Evolutionary conservation across 2,797 vertebrate species (phyloP).

Genomic region (Hemibagrus guttatus): DNA sequence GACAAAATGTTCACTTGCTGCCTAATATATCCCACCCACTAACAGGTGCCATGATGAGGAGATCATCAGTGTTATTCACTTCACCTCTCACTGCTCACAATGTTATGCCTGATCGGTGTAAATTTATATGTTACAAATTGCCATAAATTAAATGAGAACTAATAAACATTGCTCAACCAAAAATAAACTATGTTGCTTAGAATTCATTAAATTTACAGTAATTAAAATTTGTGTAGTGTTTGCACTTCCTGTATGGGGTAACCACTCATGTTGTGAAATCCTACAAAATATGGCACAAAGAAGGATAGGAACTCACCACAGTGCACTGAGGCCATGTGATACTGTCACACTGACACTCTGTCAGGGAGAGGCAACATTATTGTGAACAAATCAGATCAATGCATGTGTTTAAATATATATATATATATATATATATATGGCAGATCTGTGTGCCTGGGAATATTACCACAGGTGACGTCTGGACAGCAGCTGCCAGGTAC

Average conservation of each 20-base stretch:
- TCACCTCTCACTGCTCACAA: too few relatives aligned
- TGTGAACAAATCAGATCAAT: background rate
- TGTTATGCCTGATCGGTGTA: too few relatives aligned
- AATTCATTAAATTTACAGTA: too few relatives aligned
- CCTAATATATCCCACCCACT: too few relatives aligned
- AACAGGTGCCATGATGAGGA: too few relatives aligned
- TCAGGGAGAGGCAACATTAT: constrained; percentile 36
- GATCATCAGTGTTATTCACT: too few relatives aligned
- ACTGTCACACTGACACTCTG: constrained; percentile 92
- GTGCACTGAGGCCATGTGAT: constrained; percentile 77
- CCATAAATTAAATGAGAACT: background rate
- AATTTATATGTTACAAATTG: background rate
- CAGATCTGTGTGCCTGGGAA: constrained; percentile 20
- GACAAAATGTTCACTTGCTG: too few relatives aligned
- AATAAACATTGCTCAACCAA: background rate
- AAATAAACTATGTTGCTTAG: background rate
- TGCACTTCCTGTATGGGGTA: background rate
- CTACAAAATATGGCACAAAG: background rate
- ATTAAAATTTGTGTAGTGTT: too few relatives aligned
- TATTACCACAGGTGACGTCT: constrained; percentile 87
- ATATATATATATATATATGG: background rate
- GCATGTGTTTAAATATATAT: background rate
- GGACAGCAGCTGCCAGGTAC: constrained; percentile 86
- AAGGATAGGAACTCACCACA: constrained; percentile 80
- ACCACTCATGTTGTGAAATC: background rate